These are phyloP conservation scores for Brachionus calyciflorus DNA, from an alignment of 1,140 invertebrate species.

Conservation along the genomic window DNA sequence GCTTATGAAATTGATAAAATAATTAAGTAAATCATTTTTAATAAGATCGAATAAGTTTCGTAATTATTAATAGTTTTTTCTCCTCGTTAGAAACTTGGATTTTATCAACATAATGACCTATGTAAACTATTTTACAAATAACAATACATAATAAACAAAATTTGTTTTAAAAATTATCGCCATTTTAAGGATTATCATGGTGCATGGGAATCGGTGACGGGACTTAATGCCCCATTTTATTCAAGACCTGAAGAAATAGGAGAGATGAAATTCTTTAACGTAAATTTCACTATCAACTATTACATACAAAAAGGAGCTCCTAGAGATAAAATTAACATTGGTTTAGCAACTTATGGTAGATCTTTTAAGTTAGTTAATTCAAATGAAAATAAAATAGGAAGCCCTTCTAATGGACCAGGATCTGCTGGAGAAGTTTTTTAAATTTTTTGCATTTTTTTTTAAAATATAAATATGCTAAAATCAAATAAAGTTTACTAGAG, in stretches of 20 bases:
- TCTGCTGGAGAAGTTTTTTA: background rate
- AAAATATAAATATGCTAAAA: slow-evolving; percentile 72
- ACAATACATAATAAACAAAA: too few relatives aligned
- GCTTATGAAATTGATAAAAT: slow-evolving; percentile 77
- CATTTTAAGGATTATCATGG: slow-evolving; percentile 45
- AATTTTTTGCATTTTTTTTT: slow-evolving; percentile 69
- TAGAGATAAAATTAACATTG: slow-evolving; percentile 75
- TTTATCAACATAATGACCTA: slow-evolving; percentile 87
- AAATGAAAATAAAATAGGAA: slow-evolving; percentile 79
- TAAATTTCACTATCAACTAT: slow-evolving; percentile 52
- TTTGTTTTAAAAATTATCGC: background rate
- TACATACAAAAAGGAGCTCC: slow-evolving; percentile 76
- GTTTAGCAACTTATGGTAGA: slow-evolving; percentile 83
- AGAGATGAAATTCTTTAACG: background rate
- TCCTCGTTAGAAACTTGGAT: slow-evolving; percentile 84
- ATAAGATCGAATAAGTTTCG: slow-evolving; percentile 58
- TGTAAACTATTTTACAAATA: slow-evolving; percentile 53
- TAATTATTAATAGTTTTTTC: slow-evolving; percentile 48
- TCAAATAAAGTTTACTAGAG: slow-evolving; percentile 70
- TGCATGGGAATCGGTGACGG: slow-evolving; percentile 31
- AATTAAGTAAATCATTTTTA: slow-evolving; percentile 66
- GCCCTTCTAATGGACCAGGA: slow-evolving; percentile 71
- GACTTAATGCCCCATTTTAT: background rate
- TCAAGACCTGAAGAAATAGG: slow-evolving; percentile 38
- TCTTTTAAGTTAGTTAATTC: slow-evolving; percentile 71